Conservation (phyloP, 2,888 invertebrate species). For the Netelia fuscicornis region DNA sequence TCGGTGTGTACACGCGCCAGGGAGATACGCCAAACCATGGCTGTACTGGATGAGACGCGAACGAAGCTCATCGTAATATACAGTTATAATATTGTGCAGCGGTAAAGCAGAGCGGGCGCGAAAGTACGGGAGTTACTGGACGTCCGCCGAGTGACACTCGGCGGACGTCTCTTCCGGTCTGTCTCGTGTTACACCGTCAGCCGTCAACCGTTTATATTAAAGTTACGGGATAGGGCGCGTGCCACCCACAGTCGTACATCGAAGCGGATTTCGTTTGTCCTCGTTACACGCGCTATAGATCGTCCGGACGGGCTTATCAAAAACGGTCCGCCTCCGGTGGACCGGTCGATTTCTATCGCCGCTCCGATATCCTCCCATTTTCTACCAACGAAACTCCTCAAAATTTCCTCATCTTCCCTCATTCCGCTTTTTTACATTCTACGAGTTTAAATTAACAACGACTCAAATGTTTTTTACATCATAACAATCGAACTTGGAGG, state of each 20-base stretch:
- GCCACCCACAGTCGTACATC: constrained; percentile 75
- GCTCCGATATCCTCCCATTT: too few species aligned
- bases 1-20: constrained; percentile 23
- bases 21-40: constrained; percentile 10
- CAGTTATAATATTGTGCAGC: background rate
- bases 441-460: too few species aligned
- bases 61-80: background rate
- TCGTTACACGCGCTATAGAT: constrained; percentile 55
- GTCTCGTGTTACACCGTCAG: constrained; percentile 82
- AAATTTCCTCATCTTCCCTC: too few species aligned
- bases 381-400: too few species aligned
- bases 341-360: background rate
- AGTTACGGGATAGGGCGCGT: constrained; percentile 83
- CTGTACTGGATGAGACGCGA: too few species aligned
- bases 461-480: background rate
- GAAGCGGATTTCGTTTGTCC: constrained; percentile 65
- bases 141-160: constrained; percentile 83
- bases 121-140: constrained; percentile 75
- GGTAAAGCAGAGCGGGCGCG: constrained; percentile 67
- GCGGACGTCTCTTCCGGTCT: constrained; percentile 83
- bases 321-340: background rate
- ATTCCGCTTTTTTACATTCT: too few species aligned
- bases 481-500: background rate
- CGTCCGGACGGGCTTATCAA: constrained; percentile 32
- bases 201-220: constrained; percentile 83